Evolutionary conservation across 23 tunicate genomes (phyloP).

Genomic region (Halocynthia aurantium): DNA sequence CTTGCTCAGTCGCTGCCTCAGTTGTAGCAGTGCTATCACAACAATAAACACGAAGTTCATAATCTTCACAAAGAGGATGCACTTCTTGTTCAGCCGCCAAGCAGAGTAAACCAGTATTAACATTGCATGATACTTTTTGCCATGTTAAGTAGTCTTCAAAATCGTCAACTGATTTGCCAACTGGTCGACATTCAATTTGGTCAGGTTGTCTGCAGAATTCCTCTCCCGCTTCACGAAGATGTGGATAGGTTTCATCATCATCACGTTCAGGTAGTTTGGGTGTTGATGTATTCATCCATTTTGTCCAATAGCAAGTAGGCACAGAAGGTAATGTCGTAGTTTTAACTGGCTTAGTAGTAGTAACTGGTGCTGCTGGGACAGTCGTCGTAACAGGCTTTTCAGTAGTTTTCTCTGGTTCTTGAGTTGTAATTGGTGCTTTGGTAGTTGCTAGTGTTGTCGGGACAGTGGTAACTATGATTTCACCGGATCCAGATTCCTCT

Average conservation of each 20-base stretch:
- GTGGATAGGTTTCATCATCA: conserved; percentile 79
- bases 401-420: conserved; percentile 20
- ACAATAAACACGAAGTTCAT: conserved; percentile 75
- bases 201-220: conserved; percentile 57
- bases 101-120: conserved; percentile 50
- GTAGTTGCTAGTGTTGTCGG: conserved; percentile 18
- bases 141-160: conserved; percentile 47
- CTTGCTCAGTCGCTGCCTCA: neutral
- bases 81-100: conserved; percentile 54
- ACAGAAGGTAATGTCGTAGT: conserved; percentile 34
- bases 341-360: conserved; percentile 29
- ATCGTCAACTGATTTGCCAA: conserved; percentile 52
- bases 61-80: conserved; percentile 90
- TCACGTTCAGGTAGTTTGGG: conserved; percentile 75
- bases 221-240: conserved; percentile 28
- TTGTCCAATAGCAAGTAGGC: conserved; percentile 69
- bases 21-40: conserved; percentile 27
- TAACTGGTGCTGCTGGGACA: conserved; percentile 19
- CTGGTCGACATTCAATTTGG: conserved; percentile 78
- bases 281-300: conserved; percentile 67
- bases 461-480: conserved; percentile 9
- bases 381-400: conserved; percentile 40
- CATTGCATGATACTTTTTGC: conserved; percentile 78
- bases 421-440: conserved; percentile 1
- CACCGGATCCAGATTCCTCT: conserved; percentile 1